Evolutionary conservation across 2,888 invertebrate genomes (phyloP).

Genomic region (Tyria jacobaeae): DNA sequence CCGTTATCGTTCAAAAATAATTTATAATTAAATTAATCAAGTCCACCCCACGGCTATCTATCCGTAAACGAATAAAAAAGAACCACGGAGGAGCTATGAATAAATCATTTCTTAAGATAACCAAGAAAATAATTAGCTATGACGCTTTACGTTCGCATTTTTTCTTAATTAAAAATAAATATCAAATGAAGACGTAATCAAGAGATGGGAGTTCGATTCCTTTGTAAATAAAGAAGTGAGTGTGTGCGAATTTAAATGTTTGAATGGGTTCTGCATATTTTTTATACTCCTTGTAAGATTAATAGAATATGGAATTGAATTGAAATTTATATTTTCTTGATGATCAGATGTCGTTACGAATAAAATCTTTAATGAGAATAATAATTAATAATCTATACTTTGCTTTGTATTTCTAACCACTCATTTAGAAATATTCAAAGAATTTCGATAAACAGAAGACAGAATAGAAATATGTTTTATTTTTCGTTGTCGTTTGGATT

Average conservation of each 20-base stretch:
- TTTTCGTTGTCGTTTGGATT: too few relatives aligned
- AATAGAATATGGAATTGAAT: too few relatives aligned
- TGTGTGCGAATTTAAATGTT: not conserved
- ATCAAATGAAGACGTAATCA: slow-evolving; percentile 76
- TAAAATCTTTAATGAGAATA: too few relatives aligned
- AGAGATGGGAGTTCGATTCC: slow-evolving; percentile 51
- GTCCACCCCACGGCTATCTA: slow-evolving; percentile 60
- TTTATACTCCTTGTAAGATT: not conserved
- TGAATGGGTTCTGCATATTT: slow-evolving; percentile 30
- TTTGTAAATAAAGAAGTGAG: slow-evolving; percentile 25
- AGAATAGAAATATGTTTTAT: too few relatives aligned
- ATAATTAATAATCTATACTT: too few relatives aligned
- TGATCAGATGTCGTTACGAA: too few relatives aligned
- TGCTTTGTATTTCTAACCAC: too few relatives aligned
- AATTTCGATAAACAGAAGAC: too few relatives aligned
- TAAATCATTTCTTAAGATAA: slow-evolving; percentile 82
- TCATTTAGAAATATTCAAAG: too few relatives aligned
- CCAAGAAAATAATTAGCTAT: slow-evolving; percentile 79
- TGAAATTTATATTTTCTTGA: too few relatives aligned
- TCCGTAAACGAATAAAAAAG: slow-evolving; percentile 63
- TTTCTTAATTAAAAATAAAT: slow-evolving; percentile 85
- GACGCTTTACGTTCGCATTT: slow-evolving; percentile 62
- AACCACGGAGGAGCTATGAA: slow-evolving; percentile 58
- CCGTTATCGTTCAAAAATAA: slow-evolving; percentile 56
- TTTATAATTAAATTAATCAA: slow-evolving; percentile 70